Base-by-base conservation (phyloP, 2,888 invertebrate genomes). In the Ernsta delagoae region DNA sequence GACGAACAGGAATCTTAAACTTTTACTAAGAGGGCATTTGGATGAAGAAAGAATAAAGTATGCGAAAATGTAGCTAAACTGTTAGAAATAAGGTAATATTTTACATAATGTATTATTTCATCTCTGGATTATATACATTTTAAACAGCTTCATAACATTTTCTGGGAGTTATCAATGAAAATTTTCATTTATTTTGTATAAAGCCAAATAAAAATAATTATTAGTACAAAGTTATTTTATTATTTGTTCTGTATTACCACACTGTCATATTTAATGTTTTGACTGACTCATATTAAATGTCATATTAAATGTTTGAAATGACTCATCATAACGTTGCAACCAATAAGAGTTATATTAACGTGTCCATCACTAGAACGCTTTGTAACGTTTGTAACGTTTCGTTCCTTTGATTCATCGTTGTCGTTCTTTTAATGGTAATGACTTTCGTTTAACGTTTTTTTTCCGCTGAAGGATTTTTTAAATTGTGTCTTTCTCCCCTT, bases 381-480 rank as follows among this genome's bases (percentile, higher is more conserved):
- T 24, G 9, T 79, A 81, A 80, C 79, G 83, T 83, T 59, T 39
- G 9, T 79, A 81, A 80, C 78, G 83, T 83, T 83, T 80, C 82
- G 84, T 83, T 84, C 79, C 74, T 82, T 78, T 86, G 83, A 89
- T 88, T 88, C 85, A 89, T 86, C 72, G 77, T 79, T 78, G 77
- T 82, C 83, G 79, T 86, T 84, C 78, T 81, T 82, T 82, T 85
- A 86, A 88, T 82, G 85, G 83, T 85, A 59, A 86, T 82, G 79
- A 79, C 75, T 75, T 79, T 81, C 77, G 79, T 80, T 78, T 74
- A 75, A 74, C 78, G 79, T 84, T 86, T 80, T 81, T 81, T 80
- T 81, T 81, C 80, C 78, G 74, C 75, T 73, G 65, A 59, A 62
- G 72, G 77, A 81, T 80, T 79, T 82, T 80, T 75, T 75, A 82